phyloP scores from a whole-genome alignment of 2,113 vertebrate genomes.

The Gulo gulo region DNA sequence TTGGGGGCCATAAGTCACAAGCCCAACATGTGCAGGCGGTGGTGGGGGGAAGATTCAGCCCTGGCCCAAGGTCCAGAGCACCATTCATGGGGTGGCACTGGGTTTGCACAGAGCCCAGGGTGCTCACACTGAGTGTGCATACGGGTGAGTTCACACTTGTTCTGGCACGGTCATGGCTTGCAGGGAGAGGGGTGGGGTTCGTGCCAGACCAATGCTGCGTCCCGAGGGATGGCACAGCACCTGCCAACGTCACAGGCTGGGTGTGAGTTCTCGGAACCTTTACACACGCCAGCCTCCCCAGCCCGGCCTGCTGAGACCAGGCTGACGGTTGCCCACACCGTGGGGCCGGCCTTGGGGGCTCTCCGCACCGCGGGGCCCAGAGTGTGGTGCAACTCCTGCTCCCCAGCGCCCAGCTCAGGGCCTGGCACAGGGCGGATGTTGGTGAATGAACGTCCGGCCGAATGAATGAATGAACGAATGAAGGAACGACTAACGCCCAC shows the following conservation, averaged over 20 bases:
- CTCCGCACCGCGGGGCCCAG: not conserved
- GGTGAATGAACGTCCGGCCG: slow-evolving; percentile 63
- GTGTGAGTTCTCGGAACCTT: slow-evolving; percentile 30
- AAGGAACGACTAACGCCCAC: slow-evolving; percentile 55
- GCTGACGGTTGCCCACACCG: not conserved
- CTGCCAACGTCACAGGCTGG: slow-evolving; percentile 37
- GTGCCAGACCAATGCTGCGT: not conserved
- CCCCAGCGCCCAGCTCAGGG: not conserved
- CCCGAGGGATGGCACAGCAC: not conserved
- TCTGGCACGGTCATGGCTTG: not conserved
- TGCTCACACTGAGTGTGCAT: not conserved
- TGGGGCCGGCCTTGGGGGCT: not conserved
- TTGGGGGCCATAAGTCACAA: not conserved
- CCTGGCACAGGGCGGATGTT: slow-evolving; percentile 34
- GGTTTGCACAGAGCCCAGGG: not conserved
- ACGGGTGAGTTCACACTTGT: not conserved
- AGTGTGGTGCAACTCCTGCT: not conserved
- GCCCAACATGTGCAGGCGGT: no score
- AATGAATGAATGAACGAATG: slow-evolving; percentile 69
- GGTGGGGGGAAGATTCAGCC: rapidly evolving
- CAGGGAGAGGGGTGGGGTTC: not conserved
- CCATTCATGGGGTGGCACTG: not conserved
- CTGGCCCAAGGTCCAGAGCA: not conserved
- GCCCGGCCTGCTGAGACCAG: not conserved
- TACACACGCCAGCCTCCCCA: not conserved